Percentiles rank a stretch among this genome's conserved stretches.
phyloP scores from a whole-genome alignment of 2,797 vertebrate genomes.

The Acridotheres tristis region DNA sequence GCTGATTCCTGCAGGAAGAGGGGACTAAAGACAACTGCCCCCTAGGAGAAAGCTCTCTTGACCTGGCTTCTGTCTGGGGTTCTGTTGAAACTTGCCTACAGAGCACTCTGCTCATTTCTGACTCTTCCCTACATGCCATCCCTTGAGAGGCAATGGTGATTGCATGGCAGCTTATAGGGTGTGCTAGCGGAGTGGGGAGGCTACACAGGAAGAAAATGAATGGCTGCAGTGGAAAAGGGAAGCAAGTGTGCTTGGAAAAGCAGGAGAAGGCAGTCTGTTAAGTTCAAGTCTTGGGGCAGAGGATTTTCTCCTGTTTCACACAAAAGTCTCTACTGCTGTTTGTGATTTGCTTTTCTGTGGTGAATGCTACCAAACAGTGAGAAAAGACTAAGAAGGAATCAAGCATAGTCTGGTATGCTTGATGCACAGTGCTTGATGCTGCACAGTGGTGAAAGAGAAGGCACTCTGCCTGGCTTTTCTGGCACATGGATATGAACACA shows the following conservation, averaged over 20 bases:
- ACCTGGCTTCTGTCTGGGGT: background rate
- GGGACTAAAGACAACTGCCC: background rate
- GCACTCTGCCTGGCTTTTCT: background rate
- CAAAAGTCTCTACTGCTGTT: background rate
- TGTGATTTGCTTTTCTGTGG: background rate
- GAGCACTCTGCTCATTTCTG: background rate
- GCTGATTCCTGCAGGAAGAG: background rate
- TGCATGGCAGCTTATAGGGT: background rate
- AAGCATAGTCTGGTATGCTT: background rate
- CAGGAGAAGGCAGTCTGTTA: background rate
- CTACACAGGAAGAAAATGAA: background rate
- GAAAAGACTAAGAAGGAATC: background rate
- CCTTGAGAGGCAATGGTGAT: background rate
- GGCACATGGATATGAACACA: background rate
- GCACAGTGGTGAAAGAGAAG: background rate
- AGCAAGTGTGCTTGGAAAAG: background rate
- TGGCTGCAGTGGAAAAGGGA: background rate
- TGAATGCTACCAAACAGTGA: background rate
- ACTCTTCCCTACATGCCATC: background rate
- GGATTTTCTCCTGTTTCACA: background rate
- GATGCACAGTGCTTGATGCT: too few species aligned
- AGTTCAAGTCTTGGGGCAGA: background rate
- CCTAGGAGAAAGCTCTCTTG: background rate
- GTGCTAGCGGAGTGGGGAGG: accelerated
- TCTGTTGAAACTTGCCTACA: background rate